Conservation (phyloP, 2,888 invertebrate species). For the Venusia cambrica region DNA sequence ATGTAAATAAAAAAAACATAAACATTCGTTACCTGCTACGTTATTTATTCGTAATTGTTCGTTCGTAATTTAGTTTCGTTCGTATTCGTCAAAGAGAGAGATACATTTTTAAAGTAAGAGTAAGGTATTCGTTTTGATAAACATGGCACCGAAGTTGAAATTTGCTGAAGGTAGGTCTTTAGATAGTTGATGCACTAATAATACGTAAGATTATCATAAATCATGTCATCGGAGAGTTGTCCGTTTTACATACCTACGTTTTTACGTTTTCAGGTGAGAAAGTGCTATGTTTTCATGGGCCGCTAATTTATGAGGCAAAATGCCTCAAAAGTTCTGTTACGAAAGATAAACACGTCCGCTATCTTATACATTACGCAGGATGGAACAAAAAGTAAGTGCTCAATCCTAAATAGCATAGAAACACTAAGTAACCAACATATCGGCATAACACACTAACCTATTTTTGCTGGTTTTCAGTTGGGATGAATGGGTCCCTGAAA, state of each 20-base stretch:
- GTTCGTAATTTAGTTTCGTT: too few species aligned
- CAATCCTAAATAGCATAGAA: too few species aligned
- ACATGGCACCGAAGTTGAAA: constrained; percentile 84
- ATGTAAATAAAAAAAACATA: too few species aligned
- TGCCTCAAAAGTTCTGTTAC: constrained; percentile 91
- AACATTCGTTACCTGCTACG: too few species aligned
- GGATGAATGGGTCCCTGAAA: constrained; percentile 96
- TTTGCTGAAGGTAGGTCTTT: constrained; percentile 88
- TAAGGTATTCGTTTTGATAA: too few species aligned
- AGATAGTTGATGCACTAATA: constrained; percentile 5
- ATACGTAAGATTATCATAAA: neutral
- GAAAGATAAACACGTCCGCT: constrained; percentile 93
- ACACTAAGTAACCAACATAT: neutral
- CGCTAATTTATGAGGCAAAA: constrained; percentile 97
- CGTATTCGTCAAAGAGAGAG: too few species aligned
- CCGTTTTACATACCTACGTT: neutral
- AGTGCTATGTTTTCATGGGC: constrained; percentile 97
- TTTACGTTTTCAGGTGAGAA: constrained; percentile 85
- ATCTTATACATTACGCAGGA: constrained; percentile 97
- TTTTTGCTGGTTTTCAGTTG: constrained; percentile 79
- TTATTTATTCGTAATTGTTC: too few species aligned
- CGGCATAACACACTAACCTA: neutral
- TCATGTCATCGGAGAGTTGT: neutral
- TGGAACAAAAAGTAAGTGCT: constrained; percentile 97
- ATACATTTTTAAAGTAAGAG: too few species aligned